Base-by-base conservation (phyloP, 2,797 vertebrate species). In the Lutjanus argentimaculatus region DNA sequence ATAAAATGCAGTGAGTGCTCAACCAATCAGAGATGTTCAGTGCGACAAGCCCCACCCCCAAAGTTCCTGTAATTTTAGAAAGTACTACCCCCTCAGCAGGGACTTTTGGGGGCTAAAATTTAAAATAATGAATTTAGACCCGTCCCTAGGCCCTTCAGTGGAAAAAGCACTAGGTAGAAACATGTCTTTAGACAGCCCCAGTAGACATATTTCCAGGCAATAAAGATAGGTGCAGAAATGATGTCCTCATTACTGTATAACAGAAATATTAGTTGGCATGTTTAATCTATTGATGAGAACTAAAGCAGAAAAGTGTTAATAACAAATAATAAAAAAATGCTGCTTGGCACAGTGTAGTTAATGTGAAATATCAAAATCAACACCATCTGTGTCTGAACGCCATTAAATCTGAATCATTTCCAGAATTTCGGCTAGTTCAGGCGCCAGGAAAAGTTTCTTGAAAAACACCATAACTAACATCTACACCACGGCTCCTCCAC, bases 361-460 rank as follows among this genome's bases (percentile, higher is more conserved):
- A 30, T 58, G 15, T 48, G 22, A 56, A 21, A 70, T 43, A 6
- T 56, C 14, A n/a, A 58, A 66, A 58, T n/a, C 46, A 49, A 11
- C 53, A 13, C n/a, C 1, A 7, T 57, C 46, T 61, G 17, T n/a
- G n/a, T 48, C 1, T 6, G 8, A 59, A 17, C 4, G 21, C 43
- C 14, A 19, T 19, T 2, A 66, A 25, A 53, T 61, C 16, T 0
- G 1, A 73, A 55, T 45, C 8, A 0, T 48, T 59, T 42, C 45
- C 51, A 30, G 25, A 55, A 43, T 64, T 75, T 22, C 30, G 48
- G 40, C 19, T 45, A 1, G 25, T 71, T 72, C 2, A 36, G 13
- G 30, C 8, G 59, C 53, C 70, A 70, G 59, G 42, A 80, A 84
- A 80, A 73, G 67, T 88, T 91, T 91, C 85, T 84, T 88, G 61